Conservation (phyloP, 2,888 invertebrate genomes). For the Epirrhoe alternata region DNA sequence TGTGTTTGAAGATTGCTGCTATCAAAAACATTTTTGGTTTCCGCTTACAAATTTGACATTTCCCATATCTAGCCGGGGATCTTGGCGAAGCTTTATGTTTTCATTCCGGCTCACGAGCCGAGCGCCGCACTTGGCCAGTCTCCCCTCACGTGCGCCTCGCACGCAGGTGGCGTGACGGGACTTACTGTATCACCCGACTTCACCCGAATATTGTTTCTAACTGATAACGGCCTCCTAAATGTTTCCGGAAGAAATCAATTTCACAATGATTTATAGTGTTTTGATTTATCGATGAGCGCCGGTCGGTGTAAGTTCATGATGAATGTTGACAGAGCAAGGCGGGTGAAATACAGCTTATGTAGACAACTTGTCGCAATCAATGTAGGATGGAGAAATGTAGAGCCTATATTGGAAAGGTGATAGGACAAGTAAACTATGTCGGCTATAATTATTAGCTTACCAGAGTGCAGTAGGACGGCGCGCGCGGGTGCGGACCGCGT, state of each 20-base stretch:
- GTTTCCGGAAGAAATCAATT: slow-evolving; percentile 40
- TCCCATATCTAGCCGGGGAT: slow-evolving; percentile 9
- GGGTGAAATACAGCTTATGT: neutral
- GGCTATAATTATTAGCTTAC: slow-evolving; percentile 7
- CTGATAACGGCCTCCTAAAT: slow-evolving; percentile 39
- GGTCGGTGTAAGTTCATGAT: slow-evolving; percentile 10
- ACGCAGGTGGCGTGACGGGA: slow-evolving; percentile 26
- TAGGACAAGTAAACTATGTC: slow-evolving; percentile 12
- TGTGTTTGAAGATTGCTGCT: neutral
- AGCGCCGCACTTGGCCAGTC: neutral
- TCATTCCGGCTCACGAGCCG: slow-evolving; percentile 23
- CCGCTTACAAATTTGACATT: slow-evolving; percentile 6
- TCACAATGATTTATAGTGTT: slow-evolving; percentile 34
- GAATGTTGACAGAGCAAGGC: neutral
- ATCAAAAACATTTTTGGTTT: neutral
- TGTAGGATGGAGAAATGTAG: neutral
- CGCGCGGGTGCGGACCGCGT: neutral
- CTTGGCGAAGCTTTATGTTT: slow-evolving; percentile 27
- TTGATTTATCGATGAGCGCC: slow-evolving; percentile 27
- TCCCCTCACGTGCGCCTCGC: slow-evolving; percentile 6
- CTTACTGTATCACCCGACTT: slow-evolving; percentile 14
- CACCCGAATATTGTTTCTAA: slow-evolving; percentile 33
- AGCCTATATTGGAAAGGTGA: neutral
- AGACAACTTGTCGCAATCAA: neutral
- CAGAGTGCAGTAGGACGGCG: neutral